phyloP scores from a whole-genome alignment of 2,888 invertebrate species.

The Rhogogaster chlorosoma region DNA sequence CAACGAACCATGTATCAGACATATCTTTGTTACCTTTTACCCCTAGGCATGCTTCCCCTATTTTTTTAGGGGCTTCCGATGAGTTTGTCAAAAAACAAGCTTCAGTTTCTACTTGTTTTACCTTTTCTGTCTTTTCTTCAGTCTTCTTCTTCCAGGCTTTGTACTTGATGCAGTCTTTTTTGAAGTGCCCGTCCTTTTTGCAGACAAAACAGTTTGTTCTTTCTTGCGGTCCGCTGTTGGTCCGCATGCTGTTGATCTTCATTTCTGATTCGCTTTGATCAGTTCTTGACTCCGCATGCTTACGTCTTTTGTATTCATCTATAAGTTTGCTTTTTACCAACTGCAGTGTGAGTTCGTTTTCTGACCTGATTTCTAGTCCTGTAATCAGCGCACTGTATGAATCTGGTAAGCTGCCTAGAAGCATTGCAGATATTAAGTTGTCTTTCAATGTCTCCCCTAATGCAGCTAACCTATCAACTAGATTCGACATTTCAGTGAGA shows the following conservation, averaged over 20 bases:
- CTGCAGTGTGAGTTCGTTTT: constrained; percentile 20
- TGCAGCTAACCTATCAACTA: constrained; percentile 43
- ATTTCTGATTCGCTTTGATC: neutral
- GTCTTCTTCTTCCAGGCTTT: no score
- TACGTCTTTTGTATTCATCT: constrained; percentile 53
- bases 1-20: neutral
- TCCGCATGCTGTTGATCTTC: neutral
- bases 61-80: neutral
- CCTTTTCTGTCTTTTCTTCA: no score
- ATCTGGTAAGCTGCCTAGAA: constrained; percentile 51
- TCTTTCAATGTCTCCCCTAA: constrained; percentile 48
- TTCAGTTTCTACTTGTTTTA: neutral
- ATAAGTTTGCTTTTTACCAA: constrained; percentile 47
- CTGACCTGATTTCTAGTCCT: constrained; percentile 50
- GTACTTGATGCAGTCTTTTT: no score
- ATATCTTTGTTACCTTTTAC: neutral
- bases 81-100: neutral
- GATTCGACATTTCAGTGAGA: constrained; percentile 35
- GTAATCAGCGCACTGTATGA: constrained; percentile 48
- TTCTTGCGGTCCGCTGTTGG: no score
- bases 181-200: no score
- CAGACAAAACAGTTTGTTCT: no score
- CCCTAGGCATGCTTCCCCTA: neutral
- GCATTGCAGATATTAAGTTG: constrained; percentile 48
- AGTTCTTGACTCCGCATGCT: neutral